phyloP scores from a whole-genome alignment of 2,888 invertebrate species.

The Hydrotaea diabolus region DNA sequence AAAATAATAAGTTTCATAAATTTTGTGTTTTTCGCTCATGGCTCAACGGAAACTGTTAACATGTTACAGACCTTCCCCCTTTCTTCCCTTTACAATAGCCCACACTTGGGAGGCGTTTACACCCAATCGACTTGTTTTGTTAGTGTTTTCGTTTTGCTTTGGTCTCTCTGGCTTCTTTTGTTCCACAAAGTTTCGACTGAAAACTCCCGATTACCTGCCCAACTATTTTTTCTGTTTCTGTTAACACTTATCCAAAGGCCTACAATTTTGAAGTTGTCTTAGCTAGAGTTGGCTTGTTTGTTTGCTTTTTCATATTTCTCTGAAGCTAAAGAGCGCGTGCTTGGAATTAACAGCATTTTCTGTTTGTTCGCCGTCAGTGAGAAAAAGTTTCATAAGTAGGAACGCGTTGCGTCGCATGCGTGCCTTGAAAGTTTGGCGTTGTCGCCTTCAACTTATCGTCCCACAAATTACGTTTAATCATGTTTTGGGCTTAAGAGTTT shows the following conservation, averaged over 20 bases:
- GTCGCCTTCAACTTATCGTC: not conserved
- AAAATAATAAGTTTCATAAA: not conserved
- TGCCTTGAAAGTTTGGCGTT: not conserved
- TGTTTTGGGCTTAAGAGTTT: not conserved
- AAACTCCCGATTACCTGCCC: not conserved
- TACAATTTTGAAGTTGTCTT: not conserved
- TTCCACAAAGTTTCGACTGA: not conserved
- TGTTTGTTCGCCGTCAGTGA: not conserved
- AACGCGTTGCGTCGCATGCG: not conserved
- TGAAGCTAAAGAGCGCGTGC: slow-evolving; percentile 56
- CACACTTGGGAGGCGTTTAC: not conserved
- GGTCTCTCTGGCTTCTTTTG: not conserved
- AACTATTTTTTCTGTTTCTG: not conserved
- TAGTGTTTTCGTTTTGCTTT: not conserved
- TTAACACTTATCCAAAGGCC: not conserved
- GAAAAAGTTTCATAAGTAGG: not conserved
- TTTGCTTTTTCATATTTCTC: not conserved
- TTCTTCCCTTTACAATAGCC: not conserved
- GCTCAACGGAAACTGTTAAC: slow-evolving; percentile 11
- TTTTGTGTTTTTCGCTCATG: not conserved
- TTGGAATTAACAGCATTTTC: slow-evolving; percentile 52
- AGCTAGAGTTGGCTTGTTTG: not conserved
- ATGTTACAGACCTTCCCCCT: not conserved
- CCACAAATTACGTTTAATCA: not conserved
- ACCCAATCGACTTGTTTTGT: too few relatives aligned